Conservation (phyloP, 2,113 vertebrate species). For the Micromys minutus region DNA sequence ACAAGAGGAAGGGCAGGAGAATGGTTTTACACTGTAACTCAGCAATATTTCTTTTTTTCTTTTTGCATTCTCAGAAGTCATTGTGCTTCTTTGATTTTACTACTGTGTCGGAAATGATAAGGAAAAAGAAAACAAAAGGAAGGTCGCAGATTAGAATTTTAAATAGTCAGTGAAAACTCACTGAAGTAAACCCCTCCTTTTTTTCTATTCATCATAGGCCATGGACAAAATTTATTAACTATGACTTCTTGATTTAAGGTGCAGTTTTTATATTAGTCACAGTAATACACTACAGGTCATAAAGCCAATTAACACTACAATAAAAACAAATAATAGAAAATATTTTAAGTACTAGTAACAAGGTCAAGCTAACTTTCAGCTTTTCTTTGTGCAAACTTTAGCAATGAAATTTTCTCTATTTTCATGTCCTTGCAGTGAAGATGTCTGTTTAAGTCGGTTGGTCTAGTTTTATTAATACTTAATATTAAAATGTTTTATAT, state of each 20-base stretch:
- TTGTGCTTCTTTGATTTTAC: slow-evolving; percentile 20
- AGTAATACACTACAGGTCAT: not conserved
- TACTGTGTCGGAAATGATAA: not conserved
- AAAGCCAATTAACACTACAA: not conserved
- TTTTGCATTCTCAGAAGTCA: not conserved
- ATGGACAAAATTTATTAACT: not conserved
- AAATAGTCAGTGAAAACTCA: not conserved
- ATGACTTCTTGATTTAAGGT: not conserved
- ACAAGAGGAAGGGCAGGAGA: not conserved
- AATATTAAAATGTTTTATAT: not conserved
- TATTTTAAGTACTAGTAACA: not conserved
- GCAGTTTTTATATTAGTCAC: not conserved
- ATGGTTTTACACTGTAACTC: not conserved
- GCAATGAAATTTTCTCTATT: not conserved
- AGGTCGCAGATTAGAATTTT: not conserved
- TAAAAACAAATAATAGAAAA: not conserved
- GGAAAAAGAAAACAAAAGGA: not conserved
- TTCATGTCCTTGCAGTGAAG: not conserved
- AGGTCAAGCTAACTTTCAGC: not conserved
- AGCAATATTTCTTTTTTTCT: slow-evolving; percentile 4
- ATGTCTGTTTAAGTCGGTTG: not conserved
- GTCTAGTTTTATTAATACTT: not conserved
- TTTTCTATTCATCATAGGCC: not conserved
- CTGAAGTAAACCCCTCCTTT: not conserved
- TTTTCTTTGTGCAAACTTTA: not conserved